phyloP scores from a whole-genome alignment of 2,113 vertebrate species.

The Montifringilla adamsi region DNA sequence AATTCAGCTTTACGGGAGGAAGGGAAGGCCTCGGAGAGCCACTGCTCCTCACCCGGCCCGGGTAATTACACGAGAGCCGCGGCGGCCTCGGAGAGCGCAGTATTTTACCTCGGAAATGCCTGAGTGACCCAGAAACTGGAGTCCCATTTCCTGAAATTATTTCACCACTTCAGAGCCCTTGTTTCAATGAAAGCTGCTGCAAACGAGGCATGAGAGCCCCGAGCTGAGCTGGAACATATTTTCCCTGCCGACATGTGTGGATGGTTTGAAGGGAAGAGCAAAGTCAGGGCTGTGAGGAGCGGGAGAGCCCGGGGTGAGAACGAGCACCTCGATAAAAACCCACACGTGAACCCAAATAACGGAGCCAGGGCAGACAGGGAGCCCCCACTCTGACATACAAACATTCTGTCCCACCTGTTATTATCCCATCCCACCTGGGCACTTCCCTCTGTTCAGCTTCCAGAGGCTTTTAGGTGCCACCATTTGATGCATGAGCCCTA shows the following conservation, averaged over 20 bases:
- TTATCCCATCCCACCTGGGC: background rate
- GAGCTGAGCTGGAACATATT: background rate
- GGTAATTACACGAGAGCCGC: background rate
- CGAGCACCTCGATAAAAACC: background rate
- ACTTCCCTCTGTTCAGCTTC: background rate
- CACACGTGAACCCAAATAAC: background rate
- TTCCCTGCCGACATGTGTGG: rapidly evolving
- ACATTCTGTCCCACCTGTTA: background rate
- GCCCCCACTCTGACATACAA: background rate
- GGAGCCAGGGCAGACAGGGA: background rate
- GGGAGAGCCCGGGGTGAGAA: background rate
- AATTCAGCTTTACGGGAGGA: background rate
- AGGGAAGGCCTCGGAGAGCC: background rate
- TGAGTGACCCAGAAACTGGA: background rate
- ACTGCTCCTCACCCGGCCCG: background rate
- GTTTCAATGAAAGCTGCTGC: background rate
- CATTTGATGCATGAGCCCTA: background rate
- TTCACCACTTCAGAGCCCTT: background rate
- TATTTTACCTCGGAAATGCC: slow-evolving; percentile 22
- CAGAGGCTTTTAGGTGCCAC: background rate
- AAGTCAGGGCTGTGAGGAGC: background rate
- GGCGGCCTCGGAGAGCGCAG: background rate
- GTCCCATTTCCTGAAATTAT: slow-evolving; percentile 42
- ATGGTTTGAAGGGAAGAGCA: background rate
- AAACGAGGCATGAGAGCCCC: background rate